phyloP scores from a whole-genome alignment of 1,140 invertebrate species.

The Tyrophagus putrescentiae region DNA sequence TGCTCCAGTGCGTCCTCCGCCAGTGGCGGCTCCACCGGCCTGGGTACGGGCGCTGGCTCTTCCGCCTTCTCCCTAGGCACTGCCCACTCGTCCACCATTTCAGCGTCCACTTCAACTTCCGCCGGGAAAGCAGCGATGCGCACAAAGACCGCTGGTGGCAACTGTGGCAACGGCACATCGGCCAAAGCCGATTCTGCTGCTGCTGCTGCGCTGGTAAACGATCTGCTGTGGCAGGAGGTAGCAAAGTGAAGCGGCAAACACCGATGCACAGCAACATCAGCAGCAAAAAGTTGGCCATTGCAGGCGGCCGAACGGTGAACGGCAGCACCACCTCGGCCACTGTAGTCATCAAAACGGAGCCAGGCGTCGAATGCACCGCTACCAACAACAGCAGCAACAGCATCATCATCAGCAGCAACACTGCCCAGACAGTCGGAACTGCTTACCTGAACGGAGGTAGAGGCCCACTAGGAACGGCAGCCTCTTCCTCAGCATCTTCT shows the following conservation, averaged over 20 bases:
- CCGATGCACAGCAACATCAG: neutral
- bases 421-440: no score
- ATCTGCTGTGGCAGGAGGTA: no score
- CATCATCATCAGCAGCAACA: neutral
- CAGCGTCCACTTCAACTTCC: neutral
- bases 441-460: no score
- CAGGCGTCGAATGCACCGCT: neutral
- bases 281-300: neutral
- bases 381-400: neutral
- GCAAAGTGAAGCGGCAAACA: neutral
- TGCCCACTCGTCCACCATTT: neutral
- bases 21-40: neutral
- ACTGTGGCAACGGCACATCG: neutral
- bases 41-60: neutral
- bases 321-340: neutral
- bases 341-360: neutral
- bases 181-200: neutral
- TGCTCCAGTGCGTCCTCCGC: neutral
- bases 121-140: neutral
- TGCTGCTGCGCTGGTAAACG: no score
- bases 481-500: no score
- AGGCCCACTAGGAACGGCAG: no score
- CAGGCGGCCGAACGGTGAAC: neutral
- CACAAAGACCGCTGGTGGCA: neutral
- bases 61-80: neutral